These are phyloP conservation scores for Sturnira hondurensis DNA, from an alignment of 2,113 vertebrate genomes.

Conservation along the genomic window DNA sequence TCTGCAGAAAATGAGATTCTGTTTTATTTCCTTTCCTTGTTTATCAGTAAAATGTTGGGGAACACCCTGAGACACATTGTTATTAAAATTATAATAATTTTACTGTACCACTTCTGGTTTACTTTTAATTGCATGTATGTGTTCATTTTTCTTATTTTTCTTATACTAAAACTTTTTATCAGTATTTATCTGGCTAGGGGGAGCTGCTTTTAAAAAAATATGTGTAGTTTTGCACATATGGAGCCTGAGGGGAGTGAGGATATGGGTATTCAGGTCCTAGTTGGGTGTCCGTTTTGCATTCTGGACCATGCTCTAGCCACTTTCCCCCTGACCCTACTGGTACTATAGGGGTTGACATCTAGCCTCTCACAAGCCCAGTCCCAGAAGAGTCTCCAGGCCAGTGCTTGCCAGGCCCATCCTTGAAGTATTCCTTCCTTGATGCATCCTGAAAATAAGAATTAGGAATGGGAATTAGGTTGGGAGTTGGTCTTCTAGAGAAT, in stretches of 20 bases:
- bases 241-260: background rate
- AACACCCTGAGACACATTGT: background rate
- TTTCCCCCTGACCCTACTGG: background rate
- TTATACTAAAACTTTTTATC: background rate
- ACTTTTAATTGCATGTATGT: background rate
- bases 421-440: background rate
- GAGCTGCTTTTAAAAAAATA: background rate
- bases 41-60: background rate
- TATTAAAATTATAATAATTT: background rate
- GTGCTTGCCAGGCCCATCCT: background rate
- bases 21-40: slow-evolving; percentile 16
- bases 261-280: background rate
- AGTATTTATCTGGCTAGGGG: background rate
- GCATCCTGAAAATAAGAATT: background rate
- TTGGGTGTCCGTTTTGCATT: background rate
- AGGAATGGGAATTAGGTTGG: background rate
- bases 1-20: background rate
- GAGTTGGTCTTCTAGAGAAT: background rate
- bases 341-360: background rate
- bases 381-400: background rate
- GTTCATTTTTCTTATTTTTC: background rate
- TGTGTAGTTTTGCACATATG: background rate
- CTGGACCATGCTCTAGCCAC: background rate
- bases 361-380: background rate
- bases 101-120: background rate